phyloP scores from a whole-genome alignment of 2,888 invertebrate genomes.

The Tricholauxania praeusta region DNA sequence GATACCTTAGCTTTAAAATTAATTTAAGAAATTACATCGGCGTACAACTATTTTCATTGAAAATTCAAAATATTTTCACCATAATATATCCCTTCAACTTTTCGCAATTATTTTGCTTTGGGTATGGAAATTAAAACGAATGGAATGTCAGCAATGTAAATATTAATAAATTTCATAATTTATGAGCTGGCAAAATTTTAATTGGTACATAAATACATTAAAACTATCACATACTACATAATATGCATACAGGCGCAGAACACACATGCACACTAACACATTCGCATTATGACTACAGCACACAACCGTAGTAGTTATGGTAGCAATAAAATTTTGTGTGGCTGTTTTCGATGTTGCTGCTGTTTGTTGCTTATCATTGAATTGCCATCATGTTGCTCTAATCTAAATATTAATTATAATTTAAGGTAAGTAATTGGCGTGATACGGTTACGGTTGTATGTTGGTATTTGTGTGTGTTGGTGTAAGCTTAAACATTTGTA shows the following conservation, averaged over 20 bases:
- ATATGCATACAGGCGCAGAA: not conserved
- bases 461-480: too few species aligned
- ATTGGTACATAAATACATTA: slow-evolving; percentile 25
- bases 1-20: too few species aligned
- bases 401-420: slow-evolving; percentile 34
- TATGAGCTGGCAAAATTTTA: slow-evolving; percentile 26
- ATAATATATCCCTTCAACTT: too few species aligned
- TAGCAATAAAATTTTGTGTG: not conserved
- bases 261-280: slow-evolving; percentile 15
- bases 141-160: slow-evolving; percentile 15
- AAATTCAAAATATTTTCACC: too few species aligned
- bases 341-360: slow-evolving; percentile 8
- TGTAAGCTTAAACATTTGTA: too few species aligned
- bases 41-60: too few species aligned
- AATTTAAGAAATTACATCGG: too few species aligned
- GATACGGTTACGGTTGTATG: not conserved
- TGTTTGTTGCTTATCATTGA: slow-evolving; percentile 24
- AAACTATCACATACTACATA: not conserved
- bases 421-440: slow-evolving; percentile 24
- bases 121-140: too few species aligned
- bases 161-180: slow-evolving; percentile 13
- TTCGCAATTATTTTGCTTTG: too few species aligned
- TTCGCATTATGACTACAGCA: too few species aligned
- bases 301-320: not conserved
- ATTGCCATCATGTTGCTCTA: slow-evolving; percentile 21